Evolutionary conservation across 1,140 invertebrate genomes (phyloP).

Genomic region (Polypedilum vanderplanki): DNA sequence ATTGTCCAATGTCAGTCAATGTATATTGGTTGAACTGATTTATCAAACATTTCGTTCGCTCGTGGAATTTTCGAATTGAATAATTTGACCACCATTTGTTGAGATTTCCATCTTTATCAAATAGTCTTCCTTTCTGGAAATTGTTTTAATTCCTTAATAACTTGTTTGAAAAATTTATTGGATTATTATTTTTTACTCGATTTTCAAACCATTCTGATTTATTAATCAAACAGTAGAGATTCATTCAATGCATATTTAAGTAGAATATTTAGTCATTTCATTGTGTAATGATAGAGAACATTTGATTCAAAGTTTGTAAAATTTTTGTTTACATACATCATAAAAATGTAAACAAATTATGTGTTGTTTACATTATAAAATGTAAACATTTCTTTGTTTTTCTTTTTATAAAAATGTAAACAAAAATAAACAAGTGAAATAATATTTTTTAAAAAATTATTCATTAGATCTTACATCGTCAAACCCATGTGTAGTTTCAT

Average conservation of each 20-base stretch:
- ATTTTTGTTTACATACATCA: too few relatives aligned
- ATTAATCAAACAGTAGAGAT: too few relatives aligned
- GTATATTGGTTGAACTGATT: slow-evolving; percentile 51
- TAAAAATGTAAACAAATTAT: too few relatives aligned
- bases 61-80: slow-evolving; percentile 55
- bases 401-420: too few relatives aligned
- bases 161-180: too few relatives aligned
- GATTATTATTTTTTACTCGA: too few relatives aligned
- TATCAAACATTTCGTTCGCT: slow-evolving; percentile 72
- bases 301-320: neutral
- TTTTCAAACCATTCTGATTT: too few relatives aligned
- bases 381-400: too few relatives aligned
- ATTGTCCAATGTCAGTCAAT: slow-evolving; percentile 46
- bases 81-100: slow-evolving; percentile 71
- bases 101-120: slow-evolving; percentile 62
- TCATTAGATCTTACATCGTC: slow-evolving; percentile 44
- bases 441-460: too few relatives aligned
- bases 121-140: slow-evolving; percentile 58
- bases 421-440: too few relatives aligned
- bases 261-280: neutral
- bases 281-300: neutral
- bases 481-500: slow-evolving; percentile 64
- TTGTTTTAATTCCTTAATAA: too few relatives aligned
- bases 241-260: neutral
- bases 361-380: too few relatives aligned